Base-by-base conservation (phyloP, 2,113 vertebrate genomes). In the Platycercus adscitus region DNA sequence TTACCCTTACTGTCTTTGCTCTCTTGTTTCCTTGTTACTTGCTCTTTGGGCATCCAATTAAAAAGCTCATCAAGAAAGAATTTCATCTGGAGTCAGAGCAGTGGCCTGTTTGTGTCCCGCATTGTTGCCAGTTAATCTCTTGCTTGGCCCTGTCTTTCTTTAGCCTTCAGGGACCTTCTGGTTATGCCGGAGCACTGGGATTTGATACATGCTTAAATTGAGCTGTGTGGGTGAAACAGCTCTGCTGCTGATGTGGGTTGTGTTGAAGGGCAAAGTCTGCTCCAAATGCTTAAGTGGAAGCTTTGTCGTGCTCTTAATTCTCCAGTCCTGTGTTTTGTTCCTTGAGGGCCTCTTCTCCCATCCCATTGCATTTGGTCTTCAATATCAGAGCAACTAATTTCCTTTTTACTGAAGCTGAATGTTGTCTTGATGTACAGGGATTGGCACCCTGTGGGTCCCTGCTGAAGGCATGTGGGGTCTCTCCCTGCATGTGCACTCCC, bases 61-160 rank as follows among this genome's bases (percentile, higher is more conserved):
- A 81, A 65, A 88, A 88, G 60, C 88, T 95, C 88, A 86, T 93
- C 68, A 63, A 70, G 91, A 55, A 83, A 4, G 93, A 86, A 80
- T 95, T 76, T 53, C 66, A 20, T 53, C 60, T 58, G 68, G 56
- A 86, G 94, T 79, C 87, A 76, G 64, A 21, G 29, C 63, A 3
- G n/a, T 65, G 65, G 19, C 72, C 17, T 84, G 78, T 56, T 79
- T 88, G 78, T 52, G 33, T 68, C 91, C 75, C 1, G 0, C 2
- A 0, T 60, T 85, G 72, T 43, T 94, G 91, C 73, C 78, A 33
- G 78, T 92, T 73, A 29, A 47, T 91, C 79, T 80, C 86, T 86
- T 47, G 66, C 86, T 63, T 2, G 0, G 9, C 63, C 2, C 8
- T 37, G 63, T 49, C 84, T 93, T n/a, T 84, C 92, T 86, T 83